Evolutionary conservation across 92 coral and sea anemone species (phyloP).

Genomic region (Nematostella vectensis): DNA sequence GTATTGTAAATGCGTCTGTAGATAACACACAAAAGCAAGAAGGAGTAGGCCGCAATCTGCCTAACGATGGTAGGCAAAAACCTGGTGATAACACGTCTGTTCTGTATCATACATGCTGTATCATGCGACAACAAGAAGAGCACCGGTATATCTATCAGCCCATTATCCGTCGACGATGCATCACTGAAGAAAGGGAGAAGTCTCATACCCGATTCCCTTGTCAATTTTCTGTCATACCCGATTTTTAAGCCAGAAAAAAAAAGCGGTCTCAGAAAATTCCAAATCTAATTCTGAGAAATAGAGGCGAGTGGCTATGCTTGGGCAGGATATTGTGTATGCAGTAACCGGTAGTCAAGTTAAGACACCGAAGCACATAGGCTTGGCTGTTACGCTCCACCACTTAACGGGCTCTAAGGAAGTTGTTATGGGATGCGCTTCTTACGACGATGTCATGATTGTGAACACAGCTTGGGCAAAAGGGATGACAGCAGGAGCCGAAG

Average conservation of each 20-base stretch:
- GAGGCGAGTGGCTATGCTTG: conserved; percentile 20
- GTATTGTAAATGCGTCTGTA: conserved; percentile 10
- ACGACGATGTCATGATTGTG: conserved; percentile 17
- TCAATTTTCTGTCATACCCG: neutral
- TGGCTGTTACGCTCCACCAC: conserved; percentile 31
- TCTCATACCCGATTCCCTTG: neutral
- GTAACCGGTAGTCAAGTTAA: conserved; percentile 17
- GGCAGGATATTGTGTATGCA: conserved; percentile 31
- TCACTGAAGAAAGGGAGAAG: conserved; percentile 2
- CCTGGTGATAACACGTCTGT: conserved; percentile 2
- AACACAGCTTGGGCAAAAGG: conserved; percentile 19
- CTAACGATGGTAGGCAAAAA: neutral
- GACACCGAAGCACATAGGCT: conserved; percentile 38
- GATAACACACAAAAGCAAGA: conserved; percentile 1
- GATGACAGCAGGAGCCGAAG: conserved; percentile 10
- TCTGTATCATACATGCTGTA: neutral
- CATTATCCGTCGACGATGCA: conserved; percentile 7
- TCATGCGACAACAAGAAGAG: conserved; percentile 4
- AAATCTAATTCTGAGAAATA: conserved; percentile 23
- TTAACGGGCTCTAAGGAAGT: conserved; percentile 37
- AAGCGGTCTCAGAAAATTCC: too few relatives aligned
- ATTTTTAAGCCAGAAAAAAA: neutral
- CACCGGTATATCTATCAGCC: conserved; percentile 9
- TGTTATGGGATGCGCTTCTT: conserved; percentile 32
- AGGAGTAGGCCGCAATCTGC: neutral